Conservation (phyloP, 2,113 vertebrate species). For the Guaruba guarouba region DNA sequence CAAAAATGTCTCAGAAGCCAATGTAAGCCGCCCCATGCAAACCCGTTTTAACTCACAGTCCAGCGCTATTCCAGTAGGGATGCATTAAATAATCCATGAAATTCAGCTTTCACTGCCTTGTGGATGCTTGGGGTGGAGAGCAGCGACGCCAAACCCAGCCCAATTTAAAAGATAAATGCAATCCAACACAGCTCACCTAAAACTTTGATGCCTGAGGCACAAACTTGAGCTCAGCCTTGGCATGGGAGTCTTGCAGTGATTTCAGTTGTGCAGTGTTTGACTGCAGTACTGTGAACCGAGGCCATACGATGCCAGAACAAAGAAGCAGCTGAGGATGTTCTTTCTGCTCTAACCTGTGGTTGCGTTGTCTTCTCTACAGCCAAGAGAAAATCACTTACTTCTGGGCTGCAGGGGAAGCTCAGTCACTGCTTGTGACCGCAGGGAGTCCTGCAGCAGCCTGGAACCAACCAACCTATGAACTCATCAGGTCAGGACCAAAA, state of each 20-base stretch:
- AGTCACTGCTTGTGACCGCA: background rate
- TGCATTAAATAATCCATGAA: background rate
- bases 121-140: background rate
- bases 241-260: background rate
- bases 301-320: background rate
- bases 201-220: background rate
- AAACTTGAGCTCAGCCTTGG: background rate
- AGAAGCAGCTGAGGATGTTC: background rate
- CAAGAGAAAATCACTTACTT: background rate
- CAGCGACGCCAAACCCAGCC: background rate
- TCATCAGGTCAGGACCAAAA: background rate
- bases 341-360: background rate
- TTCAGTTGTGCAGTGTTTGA: fast-evolving
- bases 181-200: no score
- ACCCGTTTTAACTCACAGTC: background rate
- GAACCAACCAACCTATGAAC: background rate
- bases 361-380: background rate
- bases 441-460: background rate
- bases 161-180: background rate
- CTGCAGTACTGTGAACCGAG: background rate
- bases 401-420: background rate
- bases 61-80: background rate
- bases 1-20: background rate
- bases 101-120: background rate
- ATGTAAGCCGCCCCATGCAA: fast-evolving